Evolutionary conservation across 2,113 vertebrate genomes (phyloP), one percentile per base, ranked within the genome.

Genomic region (Eclectus roratus): DNA sequence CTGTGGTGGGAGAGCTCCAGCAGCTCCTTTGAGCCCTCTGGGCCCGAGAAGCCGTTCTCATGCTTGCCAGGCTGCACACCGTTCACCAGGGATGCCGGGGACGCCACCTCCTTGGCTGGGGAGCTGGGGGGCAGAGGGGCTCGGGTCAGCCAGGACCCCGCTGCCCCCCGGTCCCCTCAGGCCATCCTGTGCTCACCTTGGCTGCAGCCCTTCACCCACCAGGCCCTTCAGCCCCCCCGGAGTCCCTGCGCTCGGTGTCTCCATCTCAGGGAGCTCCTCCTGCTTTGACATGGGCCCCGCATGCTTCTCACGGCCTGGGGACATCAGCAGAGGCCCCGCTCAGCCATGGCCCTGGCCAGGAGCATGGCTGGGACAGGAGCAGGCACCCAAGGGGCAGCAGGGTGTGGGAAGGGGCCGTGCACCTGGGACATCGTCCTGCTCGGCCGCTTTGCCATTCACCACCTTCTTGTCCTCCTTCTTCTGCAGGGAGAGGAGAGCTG

Each of bases 41-140:
- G 98, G 44, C 98, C 88, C 2, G 98, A 97, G 82, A 99, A 98
- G 91, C 99, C 99, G 0, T 99, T 99, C 97, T 99, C 98, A 6
- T 99, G 99, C 94, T 98, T 98, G 91, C 35, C 9, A 3, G 98
- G 91, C 97, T 99, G 99, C 53, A 99, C 64, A 1, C 99, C 99
- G 1, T 99, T 99, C 87, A 99, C 97, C 89, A 98, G 97, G 68
- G 97, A 81, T 0, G 87, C 97, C 0, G 97, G 96, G 80, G 97
- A 66, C 2, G 76, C 96, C 9, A 85, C 66, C 69, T 98, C 97
- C 85, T 98, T 98, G 68, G 88, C 95, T 0, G 95, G 88, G 58
- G 98, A 85, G 96, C 99, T 99, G 96, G 6, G 35, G 91, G 88
- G 44, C 3, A 3, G 53, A 20, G 58, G 74, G 50, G 53, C 29